Percentiles rank a stretch among this genome's conserved stretches.
Conservation (phyloP, 2,888 invertebrate species). For the Malthinus flaveolus region DNA sequence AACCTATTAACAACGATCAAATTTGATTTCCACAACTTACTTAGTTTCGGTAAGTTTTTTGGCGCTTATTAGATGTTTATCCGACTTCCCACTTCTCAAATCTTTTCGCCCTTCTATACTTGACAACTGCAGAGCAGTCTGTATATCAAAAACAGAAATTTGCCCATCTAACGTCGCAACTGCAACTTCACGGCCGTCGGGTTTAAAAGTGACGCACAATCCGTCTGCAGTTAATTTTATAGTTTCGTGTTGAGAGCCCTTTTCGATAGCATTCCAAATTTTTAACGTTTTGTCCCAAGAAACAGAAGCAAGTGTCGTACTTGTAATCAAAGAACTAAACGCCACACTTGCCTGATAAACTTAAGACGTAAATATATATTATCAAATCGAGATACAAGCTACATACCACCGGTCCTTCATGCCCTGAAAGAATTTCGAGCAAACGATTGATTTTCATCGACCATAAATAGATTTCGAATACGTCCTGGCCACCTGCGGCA, state of each 20-base stretch:
- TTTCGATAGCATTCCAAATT: slow-evolving; percentile 91
- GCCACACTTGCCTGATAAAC: slow-evolving; percentile 60
- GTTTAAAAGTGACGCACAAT: slow-evolving; percentile 81
- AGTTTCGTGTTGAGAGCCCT: slow-evolving; percentile 78
- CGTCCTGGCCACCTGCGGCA: slow-evolving; percentile 92
- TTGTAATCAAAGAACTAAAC: slow-evolving; percentile 75
- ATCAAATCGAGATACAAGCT: neutral
- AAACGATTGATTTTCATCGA: slow-evolving; percentile 90
- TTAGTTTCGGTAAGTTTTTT: slow-evolving; percentile 82
- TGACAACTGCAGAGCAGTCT: slow-evolving; percentile 70
- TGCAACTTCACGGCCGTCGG: slow-evolving; percentile 90
- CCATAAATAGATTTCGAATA: slow-evolving; percentile 96
- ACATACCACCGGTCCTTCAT: slow-evolving; percentile 86
- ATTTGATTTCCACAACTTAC: slow-evolving; percentile 58
- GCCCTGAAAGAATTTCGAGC: slow-evolving; percentile 88
- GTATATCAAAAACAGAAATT: slow-evolving; percentile 78
- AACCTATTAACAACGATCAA: neutral
- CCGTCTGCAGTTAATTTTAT: slow-evolving; percentile 79
- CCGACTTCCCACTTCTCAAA: slow-evolving; percentile 81
- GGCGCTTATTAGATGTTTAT: slow-evolving; percentile 84
- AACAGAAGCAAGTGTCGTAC: slow-evolving; percentile 79
- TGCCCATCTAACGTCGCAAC: slow-evolving; percentile 89
- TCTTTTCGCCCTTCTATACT: slow-evolving; percentile 90
- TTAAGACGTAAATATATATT: no score
- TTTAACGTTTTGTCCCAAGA: slow-evolving; percentile 95